Base-by-base conservation (phyloP, 2,888 invertebrate genomes). In the Tenodera sinensis region DNA sequence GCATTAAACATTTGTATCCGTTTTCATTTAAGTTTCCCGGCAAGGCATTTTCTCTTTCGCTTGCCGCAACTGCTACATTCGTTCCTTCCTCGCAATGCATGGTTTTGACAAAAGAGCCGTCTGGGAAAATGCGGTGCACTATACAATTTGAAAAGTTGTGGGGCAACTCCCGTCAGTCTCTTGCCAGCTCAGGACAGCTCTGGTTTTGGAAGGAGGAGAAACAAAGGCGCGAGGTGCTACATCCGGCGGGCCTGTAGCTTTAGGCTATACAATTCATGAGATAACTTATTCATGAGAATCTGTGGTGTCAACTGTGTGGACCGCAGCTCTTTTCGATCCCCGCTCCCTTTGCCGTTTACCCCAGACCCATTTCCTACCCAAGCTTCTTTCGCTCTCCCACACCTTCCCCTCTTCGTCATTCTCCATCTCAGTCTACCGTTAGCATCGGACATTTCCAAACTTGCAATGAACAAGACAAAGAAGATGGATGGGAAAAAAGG, bases 261-360 rank as follows among this genome's bases (percentile, higher is more conserved):
- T 20, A 71, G 54, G 54, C 54, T 71, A 71, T 71, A 71, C 15
- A 71, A 71, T 83, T 83, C 54, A 71, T 42, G 25, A n/a, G 88
- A 89, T 89, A 86, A 89, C 86, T 89, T 89, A 89, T 89, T 89
- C 89, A 89, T 89, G 89, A 86, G 89, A n/a, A 54, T 88, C 85
- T 89, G 88, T 81, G 88, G 88, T 89, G 88, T 88, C 84, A 89
- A 88, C 88, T 83, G 83, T 82, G 54, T 86, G 88, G 81, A 71
- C 85, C 88, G 81, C 30, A 84, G 71, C 87, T 89, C 88, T 84
- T 14, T 84, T 30, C 28, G 27, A 14, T 83, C 28, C 28, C 83
- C 83, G 54, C 25, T 71, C 25, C 25, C 54, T 71, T 71, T 71
- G 54, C 54, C 54, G 42, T 71, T 71, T 20, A 71, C 54, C 20